These are phyloP conservation scores for Darevskia mixta DNA, from an alignment of 2,797 vertebrate species.

Conservation along the genomic window DNA sequence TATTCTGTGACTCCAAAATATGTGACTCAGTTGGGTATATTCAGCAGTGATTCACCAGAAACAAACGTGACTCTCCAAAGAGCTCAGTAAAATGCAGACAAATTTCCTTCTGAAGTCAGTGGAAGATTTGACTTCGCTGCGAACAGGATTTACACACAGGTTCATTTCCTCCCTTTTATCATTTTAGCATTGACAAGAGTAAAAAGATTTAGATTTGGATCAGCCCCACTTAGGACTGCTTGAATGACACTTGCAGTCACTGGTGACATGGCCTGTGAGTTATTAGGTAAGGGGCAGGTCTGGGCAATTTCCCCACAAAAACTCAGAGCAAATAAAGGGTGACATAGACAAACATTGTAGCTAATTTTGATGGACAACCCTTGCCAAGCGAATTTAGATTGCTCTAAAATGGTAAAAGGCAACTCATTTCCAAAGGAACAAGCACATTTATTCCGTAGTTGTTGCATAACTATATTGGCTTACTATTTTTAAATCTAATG, in stretches of 20 bases:
- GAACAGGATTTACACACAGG: slow-evolving; percentile 26
- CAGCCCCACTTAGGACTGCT: neutral
- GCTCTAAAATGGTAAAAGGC: slow-evolving; percentile 33
- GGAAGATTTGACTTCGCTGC: slow-evolving; percentile 45
- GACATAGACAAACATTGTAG: slow-evolving; percentile 55
- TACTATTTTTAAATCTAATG: slow-evolving; percentile 27
- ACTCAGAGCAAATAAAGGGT: slow-evolving; percentile 53
- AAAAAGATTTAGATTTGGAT: slow-evolving; percentile 17
- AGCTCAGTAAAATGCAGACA: slow-evolving; percentile 13
- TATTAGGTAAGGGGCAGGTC: neutral
- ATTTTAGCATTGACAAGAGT: slow-evolving; percentile 5
- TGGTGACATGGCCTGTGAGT: neutral
- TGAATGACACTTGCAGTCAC: neutral
- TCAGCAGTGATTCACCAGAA: slow-evolving; percentile 35
- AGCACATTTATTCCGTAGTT: slow-evolving; percentile 33
- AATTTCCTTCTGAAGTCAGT: slow-evolving; percentile 33
- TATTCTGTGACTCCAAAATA: slow-evolving; percentile 29
- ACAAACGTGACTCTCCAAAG: slow-evolving; percentile 11
- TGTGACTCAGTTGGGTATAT: neutral
- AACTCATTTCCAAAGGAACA: neutral
- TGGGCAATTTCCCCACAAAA: slow-evolving; percentile 22
- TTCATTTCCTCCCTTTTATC: slow-evolving; percentile 40
- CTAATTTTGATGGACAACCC: slow-evolving; percentile 63
- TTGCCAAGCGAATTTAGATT: slow-evolving; percentile 63
- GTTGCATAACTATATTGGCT: slow-evolving; percentile 31